Evolutionary conservation across 2,888 invertebrate species (phyloP).

Genomic region (Tricholauxania praeusta): DNA sequence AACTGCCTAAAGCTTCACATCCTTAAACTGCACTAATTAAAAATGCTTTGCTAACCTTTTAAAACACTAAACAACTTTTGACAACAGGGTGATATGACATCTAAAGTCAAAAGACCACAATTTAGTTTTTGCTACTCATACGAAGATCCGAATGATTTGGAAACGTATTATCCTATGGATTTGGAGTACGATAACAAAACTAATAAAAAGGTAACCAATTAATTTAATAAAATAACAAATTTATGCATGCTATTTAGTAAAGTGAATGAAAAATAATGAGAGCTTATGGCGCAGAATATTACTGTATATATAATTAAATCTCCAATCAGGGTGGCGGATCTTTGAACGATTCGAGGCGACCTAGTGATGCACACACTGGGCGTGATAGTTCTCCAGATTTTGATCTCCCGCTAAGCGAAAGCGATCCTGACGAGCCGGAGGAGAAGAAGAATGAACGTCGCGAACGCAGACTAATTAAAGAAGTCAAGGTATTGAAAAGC

Average conservation of each 20-base stretch:
- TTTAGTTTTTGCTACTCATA: conserved; percentile 66
- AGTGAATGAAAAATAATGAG: too few relatives aligned
- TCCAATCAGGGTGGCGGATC: conserved; percentile 58
- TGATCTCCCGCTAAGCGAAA: conserved; percentile 73
- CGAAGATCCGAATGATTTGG: conserved; percentile 59
- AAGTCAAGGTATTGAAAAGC: conserved; percentile 65
- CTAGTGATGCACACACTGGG: conserved; percentile 64
- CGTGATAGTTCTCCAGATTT: conserved; percentile 73
- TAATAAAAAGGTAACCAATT: conserved; percentile 24
- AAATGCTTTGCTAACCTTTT: not conserved
- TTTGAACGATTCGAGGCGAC: conserved; percentile 61
- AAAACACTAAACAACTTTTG: not conserved
- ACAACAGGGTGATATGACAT: conserved; percentile 38
- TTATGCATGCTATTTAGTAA: not conserved
- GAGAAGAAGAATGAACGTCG: conserved; percentile 76
- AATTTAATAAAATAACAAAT: not conserved
- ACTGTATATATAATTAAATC: too few relatives aligned
- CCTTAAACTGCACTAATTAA: not conserved
- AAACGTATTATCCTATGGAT: conserved; percentile 51
- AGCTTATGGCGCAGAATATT: too few relatives aligned
- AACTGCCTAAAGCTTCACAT: not conserved
- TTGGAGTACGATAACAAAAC: conserved; percentile 13
- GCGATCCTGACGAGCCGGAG: conserved; percentile 77
- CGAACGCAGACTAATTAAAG: conserved; percentile 74
- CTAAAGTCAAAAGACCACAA: conserved; percentile 47